These are phyloP conservation scores for Phaetusa simplex DNA, from an alignment of 2,113 vertebrate species.

Conservation along the genomic window DNA sequence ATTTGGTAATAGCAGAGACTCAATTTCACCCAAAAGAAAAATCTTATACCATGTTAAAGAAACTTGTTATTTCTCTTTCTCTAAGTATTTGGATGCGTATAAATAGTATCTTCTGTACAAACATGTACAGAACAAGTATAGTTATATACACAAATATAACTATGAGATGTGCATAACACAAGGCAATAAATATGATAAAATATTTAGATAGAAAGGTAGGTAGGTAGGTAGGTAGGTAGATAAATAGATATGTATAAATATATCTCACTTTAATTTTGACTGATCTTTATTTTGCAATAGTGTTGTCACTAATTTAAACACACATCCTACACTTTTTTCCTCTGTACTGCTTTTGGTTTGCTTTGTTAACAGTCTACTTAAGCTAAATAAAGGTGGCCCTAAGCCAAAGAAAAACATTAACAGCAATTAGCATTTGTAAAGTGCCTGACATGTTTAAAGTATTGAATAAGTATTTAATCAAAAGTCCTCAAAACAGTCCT, in stretches of 20 bases:
- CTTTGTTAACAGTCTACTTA: background rate
- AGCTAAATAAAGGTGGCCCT: background rate
- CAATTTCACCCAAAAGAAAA: background rate
- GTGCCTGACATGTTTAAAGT: background rate
- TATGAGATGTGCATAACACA: background rate
- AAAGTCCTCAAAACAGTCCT: background rate
- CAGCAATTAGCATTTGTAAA: background rate
- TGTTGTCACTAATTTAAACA: background rate
- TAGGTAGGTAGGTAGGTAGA: too few relatives aligned
- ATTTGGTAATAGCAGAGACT: background rate
- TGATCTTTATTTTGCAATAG: background rate
- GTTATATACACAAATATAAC: background rate
- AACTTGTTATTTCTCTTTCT: background rate
- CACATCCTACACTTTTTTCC: background rate
- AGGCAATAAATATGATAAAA: background rate
- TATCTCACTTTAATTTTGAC: background rate
- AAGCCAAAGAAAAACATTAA: background rate
- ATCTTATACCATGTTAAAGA: background rate
- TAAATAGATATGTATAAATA: background rate
- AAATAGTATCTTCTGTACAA: background rate
- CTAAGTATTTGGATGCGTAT: background rate
- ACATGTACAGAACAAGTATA: background rate
- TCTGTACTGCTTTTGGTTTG: background rate
- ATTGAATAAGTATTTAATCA: background rate
- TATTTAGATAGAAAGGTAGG: background rate